Conservation (phyloP, 2,113 vertebrate species). For the Phaethornis superciliosus region DNA sequence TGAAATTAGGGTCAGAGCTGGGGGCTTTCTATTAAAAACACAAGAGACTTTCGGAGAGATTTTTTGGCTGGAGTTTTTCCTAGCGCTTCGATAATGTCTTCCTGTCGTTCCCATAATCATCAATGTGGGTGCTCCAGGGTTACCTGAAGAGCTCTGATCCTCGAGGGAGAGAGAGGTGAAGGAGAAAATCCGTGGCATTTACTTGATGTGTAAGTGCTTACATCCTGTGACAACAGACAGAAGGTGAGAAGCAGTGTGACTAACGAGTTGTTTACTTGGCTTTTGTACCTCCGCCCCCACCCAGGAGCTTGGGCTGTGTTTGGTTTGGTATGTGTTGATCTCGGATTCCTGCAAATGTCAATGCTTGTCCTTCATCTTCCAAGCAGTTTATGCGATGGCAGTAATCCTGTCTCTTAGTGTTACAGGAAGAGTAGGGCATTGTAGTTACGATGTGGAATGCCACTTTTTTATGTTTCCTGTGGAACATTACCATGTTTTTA, state of each 20-base stretch:
- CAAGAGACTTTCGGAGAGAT: neutral
- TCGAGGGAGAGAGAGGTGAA: neutral
- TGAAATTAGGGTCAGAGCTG: neutral
- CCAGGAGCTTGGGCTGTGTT: neutral
- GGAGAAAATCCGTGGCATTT: conserved; percentile 12
- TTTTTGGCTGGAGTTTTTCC: neutral
- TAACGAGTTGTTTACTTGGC: conserved; percentile 51
- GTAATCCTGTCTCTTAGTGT: neutral
- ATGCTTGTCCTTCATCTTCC: neutral
- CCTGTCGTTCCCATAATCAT: neutral
- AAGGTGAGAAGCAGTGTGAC: conserved; percentile 43
- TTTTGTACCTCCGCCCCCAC: neutral
- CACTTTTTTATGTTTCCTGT: rapidly evolving
- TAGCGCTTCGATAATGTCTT: neutral
- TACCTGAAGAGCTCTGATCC: neutral
- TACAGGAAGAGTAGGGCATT: neutral
- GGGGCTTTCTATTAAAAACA: neutral
- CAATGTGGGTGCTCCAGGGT: neutral
- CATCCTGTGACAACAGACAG: neutral
- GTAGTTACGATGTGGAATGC: neutral
- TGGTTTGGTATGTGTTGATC: conserved; percentile 28
- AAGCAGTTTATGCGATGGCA: neutral
- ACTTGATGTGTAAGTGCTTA: conserved; percentile 46
- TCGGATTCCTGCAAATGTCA: conserved; percentile 17
- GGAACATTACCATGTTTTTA: neutral